phyloP scores from a whole-genome alignment of 2,888 invertebrate genomes.

The Chalcosyrphus nemorum region DNA sequence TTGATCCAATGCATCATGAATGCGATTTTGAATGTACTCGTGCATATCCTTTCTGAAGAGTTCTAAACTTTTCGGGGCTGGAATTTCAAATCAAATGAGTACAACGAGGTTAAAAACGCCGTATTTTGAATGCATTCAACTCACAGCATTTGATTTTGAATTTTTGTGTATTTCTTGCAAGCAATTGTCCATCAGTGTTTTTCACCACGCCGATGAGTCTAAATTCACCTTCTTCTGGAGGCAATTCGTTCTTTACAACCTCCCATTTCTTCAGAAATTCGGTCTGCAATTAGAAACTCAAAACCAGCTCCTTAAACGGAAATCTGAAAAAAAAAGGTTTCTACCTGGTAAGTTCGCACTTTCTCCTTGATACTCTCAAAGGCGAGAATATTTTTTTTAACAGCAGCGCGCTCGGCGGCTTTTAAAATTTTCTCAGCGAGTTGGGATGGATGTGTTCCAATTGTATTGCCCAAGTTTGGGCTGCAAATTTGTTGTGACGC shows the following conservation, averaged over 20 bases:
- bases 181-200: constrained; percentile 16
- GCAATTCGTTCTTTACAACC: constrained; percentile 20
- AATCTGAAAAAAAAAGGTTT: background rate
- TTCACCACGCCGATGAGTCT: constrained; percentile 18
- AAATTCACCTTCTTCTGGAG: constrained; percentile 12
- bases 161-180: background rate
- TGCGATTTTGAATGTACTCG: background rate
- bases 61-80: constrained; percentile 21
- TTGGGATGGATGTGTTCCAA: constrained; percentile 2
- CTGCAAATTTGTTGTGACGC: background rate
- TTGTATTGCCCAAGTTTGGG: constrained; percentile 12
- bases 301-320: background rate
- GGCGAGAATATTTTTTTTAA: constrained; percentile 21
- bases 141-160: constrained; percentile 28
- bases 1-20: constrained; percentile 4
- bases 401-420: background rate
- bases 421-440: background rate
- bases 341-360: constrained; percentile 33
- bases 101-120: no score
- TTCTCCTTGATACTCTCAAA: constrained; percentile 29
- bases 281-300: background rate
- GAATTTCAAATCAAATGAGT: no score
- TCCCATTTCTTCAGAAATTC: constrained; percentile 44
- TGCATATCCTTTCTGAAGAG: background rate
- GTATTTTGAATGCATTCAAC: constrained; percentile 1